Percentiles rank a stretch among this genome's conserved stretches.
phyloP scores from a whole-genome alignment of 2,113 vertebrate species.

The Actenoides lindsayi region DNA sequence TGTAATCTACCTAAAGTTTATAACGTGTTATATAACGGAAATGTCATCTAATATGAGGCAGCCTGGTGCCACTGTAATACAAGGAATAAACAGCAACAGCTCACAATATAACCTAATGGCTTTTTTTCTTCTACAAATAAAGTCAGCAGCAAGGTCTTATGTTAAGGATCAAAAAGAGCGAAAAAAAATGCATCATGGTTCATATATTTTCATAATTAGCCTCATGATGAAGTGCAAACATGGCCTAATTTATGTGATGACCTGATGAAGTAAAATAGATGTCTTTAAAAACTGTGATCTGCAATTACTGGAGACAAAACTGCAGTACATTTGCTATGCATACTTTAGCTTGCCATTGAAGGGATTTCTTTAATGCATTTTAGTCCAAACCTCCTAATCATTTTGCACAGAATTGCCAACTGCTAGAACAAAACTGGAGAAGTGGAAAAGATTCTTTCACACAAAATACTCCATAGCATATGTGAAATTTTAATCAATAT shows the following conservation, averaged over 20 bases:
- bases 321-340: neutral
- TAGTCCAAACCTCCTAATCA: neutral
- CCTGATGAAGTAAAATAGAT: neutral
- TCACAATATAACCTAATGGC: neutral
- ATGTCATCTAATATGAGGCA: slow-evolving; percentile 25
- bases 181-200: neutral
- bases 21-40: neutral
- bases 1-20: neutral
- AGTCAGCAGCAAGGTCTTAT: neutral
- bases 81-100: slow-evolving; percentile 20
- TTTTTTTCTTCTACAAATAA: slow-evolving; percentile 37
- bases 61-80: slow-evolving; percentile 26
- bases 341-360: neutral
- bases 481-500: neutral
- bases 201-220: slow-evolving; percentile 11
- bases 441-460: neutral
- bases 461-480: neutral
- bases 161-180: neutral
- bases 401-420: neutral
- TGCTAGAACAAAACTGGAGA: neutral
- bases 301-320: neutral
- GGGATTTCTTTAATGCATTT: neutral
- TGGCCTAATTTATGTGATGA: neutral
- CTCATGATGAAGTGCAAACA: neutral
- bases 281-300: neutral